phyloP scores from a whole-genome alignment of 92 coral and sea anemone species.

The Parazoanthus atlanticus region DNA sequence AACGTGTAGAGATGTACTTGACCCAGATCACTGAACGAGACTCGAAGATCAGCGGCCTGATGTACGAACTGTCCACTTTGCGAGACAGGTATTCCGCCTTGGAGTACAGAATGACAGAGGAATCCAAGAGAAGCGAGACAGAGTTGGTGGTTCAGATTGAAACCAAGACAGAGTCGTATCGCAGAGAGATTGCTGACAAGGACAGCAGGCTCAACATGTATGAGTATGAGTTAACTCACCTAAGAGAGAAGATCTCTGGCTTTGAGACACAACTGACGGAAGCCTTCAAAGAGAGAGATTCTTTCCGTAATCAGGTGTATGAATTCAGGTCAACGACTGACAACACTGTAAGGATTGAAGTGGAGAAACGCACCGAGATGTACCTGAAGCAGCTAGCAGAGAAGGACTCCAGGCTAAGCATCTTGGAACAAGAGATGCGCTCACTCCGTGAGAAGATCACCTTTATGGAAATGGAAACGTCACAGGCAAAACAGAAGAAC shows the following conservation, averaged over 20 bases:
- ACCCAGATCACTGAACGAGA: constrained; percentile 46
- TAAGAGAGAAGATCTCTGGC: constrained; percentile 32
- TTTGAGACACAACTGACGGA: constrained; percentile 44
- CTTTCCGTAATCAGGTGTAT: constrained; percentile 37
- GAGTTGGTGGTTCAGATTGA: constrained; percentile 51
- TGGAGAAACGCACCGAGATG: constrained; percentile 48
- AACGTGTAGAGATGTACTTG: constrained; percentile 53
- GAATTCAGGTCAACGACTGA: constrained; percentile 43
- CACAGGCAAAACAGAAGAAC: constrained; percentile 36
- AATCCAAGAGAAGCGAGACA: constrained; percentile 38
- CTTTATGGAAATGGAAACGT: constrained; percentile 1
- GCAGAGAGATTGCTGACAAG: constrained; percentile 48
- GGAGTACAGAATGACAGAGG: constrained; percentile 44
- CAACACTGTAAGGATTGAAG: constrained; percentile 27
- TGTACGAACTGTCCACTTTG: constrained; percentile 22
- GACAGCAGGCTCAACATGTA: constrained; percentile 44
- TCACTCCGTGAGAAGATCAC: neutral
- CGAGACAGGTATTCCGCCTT: constrained; percentile 43
- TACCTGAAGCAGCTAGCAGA: constrained; percentile 41
- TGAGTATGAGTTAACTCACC: constrained; percentile 40
- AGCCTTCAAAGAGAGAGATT: constrained; percentile 45
- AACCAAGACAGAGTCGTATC: constrained; percentile 42
- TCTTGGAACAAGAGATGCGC: neutral
- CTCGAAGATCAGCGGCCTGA: constrained; percentile 1
- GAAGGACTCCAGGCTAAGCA: constrained; percentile 36